Percentiles rank a stretch among this genome's conserved stretches.
phyloP scores from a whole-genome alignment of 2,797 vertebrate genomes.

The Acrossocheilus wenchowensis region DNA sequence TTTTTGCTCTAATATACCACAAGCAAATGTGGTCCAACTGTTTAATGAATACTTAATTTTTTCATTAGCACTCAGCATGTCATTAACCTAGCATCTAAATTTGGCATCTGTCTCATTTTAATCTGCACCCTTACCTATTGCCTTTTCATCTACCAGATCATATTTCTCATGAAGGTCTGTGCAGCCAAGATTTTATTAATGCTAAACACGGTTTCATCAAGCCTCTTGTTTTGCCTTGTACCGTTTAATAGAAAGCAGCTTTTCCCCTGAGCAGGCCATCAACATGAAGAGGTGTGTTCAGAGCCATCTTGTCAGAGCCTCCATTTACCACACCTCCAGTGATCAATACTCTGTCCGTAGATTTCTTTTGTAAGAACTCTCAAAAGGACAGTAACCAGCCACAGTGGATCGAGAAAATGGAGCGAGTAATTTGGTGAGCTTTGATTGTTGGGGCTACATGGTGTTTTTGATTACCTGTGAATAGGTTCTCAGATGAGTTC shows the following conservation, averaged over 20 bases:
- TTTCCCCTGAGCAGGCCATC: neutral
- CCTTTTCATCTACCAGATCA: neutral
- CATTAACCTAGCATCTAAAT: neutral
- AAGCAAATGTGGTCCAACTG: neutral
- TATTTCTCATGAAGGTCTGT: constrained; percentile 16
- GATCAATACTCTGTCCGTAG: constrained; percentile 31
- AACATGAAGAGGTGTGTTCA: constrained; percentile 33
- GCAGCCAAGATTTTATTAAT: constrained; percentile 6
- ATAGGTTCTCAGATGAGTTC: constrained; percentile 44
- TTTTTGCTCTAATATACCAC: neutral
- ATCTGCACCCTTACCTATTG: neutral
- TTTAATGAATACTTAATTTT: neutral
- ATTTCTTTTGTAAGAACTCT: constrained; percentile 33
- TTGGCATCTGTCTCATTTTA: neutral
- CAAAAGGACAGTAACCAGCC: constrained; percentile 43
- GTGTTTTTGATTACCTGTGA: constrained; percentile 33
- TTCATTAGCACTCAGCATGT: neutral
- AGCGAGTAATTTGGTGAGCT: constrained; percentile 33
- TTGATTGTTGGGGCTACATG: constrained; percentile 24
- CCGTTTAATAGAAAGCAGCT: constrained; percentile 15
- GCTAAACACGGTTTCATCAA: neutral
- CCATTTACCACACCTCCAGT: constrained; percentile 24
- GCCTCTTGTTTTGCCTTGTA: constrained; percentile 9
- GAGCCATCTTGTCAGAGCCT: constrained; percentile 36
- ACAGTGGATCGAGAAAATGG: constrained; percentile 31